Conservation (phyloP, 23 tunicate species). For the Ascidia mentula region DNA sequence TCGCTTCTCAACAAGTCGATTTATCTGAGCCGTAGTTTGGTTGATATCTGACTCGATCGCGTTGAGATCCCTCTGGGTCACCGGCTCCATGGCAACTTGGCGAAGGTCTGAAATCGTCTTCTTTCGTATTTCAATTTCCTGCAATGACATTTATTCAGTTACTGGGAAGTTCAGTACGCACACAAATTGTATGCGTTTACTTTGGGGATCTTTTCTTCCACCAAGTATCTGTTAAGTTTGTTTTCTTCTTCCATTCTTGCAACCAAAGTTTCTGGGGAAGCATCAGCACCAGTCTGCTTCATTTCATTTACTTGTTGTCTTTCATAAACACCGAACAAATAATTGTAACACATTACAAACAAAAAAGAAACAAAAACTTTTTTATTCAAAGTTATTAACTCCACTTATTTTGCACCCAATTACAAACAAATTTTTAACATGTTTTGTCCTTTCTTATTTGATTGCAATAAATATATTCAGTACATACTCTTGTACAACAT, state of each 20-base stretch:
- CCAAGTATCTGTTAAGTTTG: conserved; percentile 63
- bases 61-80: conserved; percentile 47
- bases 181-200: too few relatives aligned
- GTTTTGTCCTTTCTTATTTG: background rate
- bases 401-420: too few relatives aligned
- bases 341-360: too few relatives aligned
- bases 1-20: conserved; percentile 67
- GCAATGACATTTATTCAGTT: background rate
- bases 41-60: conserved; percentile 48
- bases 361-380: background rate
- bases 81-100: conserved; percentile 56
- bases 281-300: conserved; percentile 54
- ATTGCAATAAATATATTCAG: too few relatives aligned
- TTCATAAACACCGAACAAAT: too few relatives aligned
- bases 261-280: conserved; percentile 71
- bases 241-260: conserved; percentile 86
- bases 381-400: too few relatives aligned
- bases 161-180: too few relatives aligned
- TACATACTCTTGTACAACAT: too few relatives aligned
- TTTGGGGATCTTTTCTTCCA: conserved; percentile 84
- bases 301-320: conserved; percentile 65
- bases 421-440: background rate
- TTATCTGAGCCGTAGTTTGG: conserved; percentile 48
- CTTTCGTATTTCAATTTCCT: conserved; percentile 57
- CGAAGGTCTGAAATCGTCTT: conserved; percentile 38